A percentile compares a stretch with the other conserved stretches of the same genome.
phyloP scores from a whole-genome alignment of 2,888 invertebrate genomes.

The Melipona bicolor region DNA sequence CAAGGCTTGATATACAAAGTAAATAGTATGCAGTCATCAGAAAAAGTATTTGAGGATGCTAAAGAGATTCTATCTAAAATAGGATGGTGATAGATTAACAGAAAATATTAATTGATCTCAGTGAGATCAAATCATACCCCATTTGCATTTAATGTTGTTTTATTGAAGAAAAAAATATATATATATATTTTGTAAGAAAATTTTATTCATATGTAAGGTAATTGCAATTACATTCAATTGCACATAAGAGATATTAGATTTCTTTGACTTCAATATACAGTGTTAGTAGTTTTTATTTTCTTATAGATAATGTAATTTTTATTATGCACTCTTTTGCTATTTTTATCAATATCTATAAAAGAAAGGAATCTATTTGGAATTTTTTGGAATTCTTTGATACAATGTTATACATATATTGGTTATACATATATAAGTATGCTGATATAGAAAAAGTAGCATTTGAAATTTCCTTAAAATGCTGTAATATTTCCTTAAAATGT shows the following conservation, averaged over 20 bases:
- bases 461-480: neutral
- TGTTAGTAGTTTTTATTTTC: constrained; percentile 5
- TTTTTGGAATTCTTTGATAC: neutral
- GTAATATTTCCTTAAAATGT: neutral
- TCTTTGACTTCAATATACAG: neutral
- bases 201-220: constrained; percentile 19
- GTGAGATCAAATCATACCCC: constrained; percentile 17
- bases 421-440: neutral
- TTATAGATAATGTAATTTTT: neutral
- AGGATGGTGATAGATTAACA: constrained; percentile 78
- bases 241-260: constrained; percentile 17
- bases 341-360: neutral
- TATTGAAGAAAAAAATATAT: neutral
- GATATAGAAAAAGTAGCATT: neutral
- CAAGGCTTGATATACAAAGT: constrained; percentile 90
- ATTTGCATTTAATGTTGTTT: constrained; percentile 9
- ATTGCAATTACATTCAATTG: constrained; percentile 18
- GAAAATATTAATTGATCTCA: neutral
- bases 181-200: constrained; percentile 37
- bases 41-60: constrained; percentile 88
- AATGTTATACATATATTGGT: neutral
- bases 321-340: neutral
- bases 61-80: constrained; percentile 85
- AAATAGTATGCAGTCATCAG: constrained; percentile 88
- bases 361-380: too few species aligned